Conservation (phyloP, 2,888 invertebrate genomes). For the Tenthredo livida region DNA sequence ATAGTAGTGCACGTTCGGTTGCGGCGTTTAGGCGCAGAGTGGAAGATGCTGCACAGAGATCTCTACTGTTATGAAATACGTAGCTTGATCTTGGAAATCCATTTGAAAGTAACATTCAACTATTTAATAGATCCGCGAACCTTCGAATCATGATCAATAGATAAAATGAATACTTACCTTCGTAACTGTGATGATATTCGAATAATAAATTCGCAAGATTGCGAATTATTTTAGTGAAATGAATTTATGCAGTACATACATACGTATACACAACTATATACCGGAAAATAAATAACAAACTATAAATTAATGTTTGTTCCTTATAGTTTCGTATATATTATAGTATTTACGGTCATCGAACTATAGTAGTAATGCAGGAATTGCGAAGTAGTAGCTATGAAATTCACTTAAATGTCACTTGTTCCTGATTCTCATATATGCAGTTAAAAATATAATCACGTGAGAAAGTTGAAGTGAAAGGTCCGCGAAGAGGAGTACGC, state of each 20-base stretch:
- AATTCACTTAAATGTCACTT: conserved; percentile 36
- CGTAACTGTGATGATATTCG: background rate
- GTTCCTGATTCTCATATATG: conserved; percentile 37
- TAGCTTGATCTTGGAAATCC: background rate
- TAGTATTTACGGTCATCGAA: conserved; percentile 1
- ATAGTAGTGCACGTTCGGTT: background rate
- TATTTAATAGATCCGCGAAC: background rate
- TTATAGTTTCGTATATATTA: background rate
- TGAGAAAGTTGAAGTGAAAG: conserved; percentile 55
- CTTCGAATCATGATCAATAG: background rate
- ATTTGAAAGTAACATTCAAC: background rate
- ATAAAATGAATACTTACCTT: background rate
- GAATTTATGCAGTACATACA: background rate
- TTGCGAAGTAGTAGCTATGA: conserved; percentile 20
- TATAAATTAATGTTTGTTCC: background rate
- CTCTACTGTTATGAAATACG: background rate
- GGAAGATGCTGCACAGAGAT: conserved; percentile 1
- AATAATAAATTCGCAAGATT: background rate
- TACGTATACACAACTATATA: background rate
- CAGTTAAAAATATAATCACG: conserved; percentile 46
- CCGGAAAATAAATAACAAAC: background rate
- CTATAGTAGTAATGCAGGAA: background rate
- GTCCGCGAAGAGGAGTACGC: conserved; percentile 38
- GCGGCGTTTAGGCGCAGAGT: background rate
- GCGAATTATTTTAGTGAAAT: background rate